A percentile compares a stretch with the other conserved stretches of the same genome.
phyloP scores from a whole-genome alignment of 2,113 vertebrate species.

The Ameiurus melas region DNA sequence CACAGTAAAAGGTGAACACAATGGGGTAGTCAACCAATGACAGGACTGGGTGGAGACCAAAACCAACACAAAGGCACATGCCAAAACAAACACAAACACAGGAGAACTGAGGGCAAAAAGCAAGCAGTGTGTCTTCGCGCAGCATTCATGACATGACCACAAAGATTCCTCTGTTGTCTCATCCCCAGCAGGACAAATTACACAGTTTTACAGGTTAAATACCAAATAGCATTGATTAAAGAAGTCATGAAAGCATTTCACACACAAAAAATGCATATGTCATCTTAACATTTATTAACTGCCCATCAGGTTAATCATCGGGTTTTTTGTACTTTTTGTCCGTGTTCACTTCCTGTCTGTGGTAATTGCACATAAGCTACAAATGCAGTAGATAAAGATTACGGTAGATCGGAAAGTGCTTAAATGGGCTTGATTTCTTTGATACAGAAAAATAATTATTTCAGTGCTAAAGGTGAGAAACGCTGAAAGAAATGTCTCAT shows the following conservation, averaged over 20 bases:
- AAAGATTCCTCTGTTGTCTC: neutral
- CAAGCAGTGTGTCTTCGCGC: neutral
- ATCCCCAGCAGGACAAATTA: neutral
- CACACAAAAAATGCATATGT: neutral
- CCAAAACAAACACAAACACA: neutral
- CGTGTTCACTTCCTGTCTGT: neutral
- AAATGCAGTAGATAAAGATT: neutral
- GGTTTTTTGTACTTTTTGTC: neutral
- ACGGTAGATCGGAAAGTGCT: neutral
- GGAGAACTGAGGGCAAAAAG: neutral
- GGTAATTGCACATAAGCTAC: neutral
- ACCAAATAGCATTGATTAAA: neutral
- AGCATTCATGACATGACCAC: neutral
- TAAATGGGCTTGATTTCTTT: conserved; percentile 13
- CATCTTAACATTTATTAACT: neutral
- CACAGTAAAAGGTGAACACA: neutral
- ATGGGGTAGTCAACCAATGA: neutral
- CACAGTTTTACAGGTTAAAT: neutral
- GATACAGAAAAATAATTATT: conserved; percentile 23
- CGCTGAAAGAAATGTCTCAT: neutral
- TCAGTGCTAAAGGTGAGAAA: conserved; percentile 28
- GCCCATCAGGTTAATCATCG: neutral
- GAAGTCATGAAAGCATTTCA: neutral
- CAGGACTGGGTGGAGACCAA: neutral
- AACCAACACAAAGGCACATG: neutral